Evolutionary conservation across 2,113 vertebrate genomes (phyloP), one percentile per base, ranked within the genome.

Genomic region (Sula dactylatra): DNA sequence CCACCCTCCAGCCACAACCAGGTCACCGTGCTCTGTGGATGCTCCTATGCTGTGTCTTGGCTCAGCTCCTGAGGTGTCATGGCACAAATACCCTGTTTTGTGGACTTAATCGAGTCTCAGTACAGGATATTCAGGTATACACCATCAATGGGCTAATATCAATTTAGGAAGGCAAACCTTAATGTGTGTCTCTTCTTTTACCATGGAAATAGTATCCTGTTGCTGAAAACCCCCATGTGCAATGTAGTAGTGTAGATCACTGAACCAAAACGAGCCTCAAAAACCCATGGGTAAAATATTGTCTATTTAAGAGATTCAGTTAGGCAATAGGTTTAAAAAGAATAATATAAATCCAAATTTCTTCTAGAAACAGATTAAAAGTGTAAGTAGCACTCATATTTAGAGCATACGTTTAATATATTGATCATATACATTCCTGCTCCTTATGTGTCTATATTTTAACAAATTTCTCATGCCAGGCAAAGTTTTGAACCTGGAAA

Each of bases 131-230:
- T 22, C 20, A 34, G 27, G 6, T 44, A 29, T 22, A 49, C 2
- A 1, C 26, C 18, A 4, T 59, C 50, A 27, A 3, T 24, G n/a
- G 10, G 5, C 7, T 84, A 25, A 16, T 12, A 74, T 6, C 3
- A 12, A 3, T 45, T 54, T 58, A 42, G 24, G 26, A 65, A 74
- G 9, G 7, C 25, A 67, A 31, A 58, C 34, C 5, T 71, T 70
- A 72, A 36, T 38, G 10, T 0, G 2, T 20, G 3, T 7, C 10
- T 7, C 10, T 24, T 29, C 49, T 86, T 65, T 54, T 29, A 42
- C 5, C 13, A 6, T 19, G 24, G 16, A n/a, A 69, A 16, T 17
- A 18, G 9, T 7, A 62, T n/a, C 25, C 20, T 34, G 17, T 47
- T 55, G 15, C 19, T 61, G 26, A 64, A 36, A 90, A 56, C 18